A percentile compares a stretch with the other conserved stretches of the same genome.
Conservation (phyloP, 2,113 vertebrate genomes). For the Platysternon megacephalum region DNA sequence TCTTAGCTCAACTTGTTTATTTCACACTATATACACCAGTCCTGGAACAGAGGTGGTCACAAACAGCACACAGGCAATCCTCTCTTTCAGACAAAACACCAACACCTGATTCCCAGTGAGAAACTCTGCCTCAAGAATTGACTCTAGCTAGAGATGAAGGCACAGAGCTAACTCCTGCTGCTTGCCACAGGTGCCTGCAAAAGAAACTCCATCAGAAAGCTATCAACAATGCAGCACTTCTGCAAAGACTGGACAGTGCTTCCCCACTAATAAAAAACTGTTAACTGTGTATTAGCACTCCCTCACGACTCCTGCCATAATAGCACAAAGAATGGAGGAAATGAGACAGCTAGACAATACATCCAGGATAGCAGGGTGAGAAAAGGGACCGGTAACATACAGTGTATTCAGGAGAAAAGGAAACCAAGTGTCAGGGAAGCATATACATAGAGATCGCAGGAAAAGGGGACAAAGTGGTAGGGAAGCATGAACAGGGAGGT, state of each 20-base stretch:
- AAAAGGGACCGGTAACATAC: background rate
- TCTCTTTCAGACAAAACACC: rapidly evolving
- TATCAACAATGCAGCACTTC: rapidly evolving
- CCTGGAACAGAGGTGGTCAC: background rate
- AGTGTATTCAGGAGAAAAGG: rapidly evolving
- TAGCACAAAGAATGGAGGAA: background rate
- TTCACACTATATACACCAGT: no score
- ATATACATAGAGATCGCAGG: background rate
- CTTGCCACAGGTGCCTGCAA: background rate
- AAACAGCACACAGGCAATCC: background rate
- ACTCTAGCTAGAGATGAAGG: background rate
- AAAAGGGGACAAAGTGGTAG: background rate
- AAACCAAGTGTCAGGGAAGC: background rate
- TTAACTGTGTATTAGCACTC: constrained; percentile 63
- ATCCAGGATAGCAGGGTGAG: rapidly evolving
- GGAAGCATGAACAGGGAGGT: background rate
- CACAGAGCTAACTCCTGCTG: rapidly evolving
- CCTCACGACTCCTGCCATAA: constrained; percentile 41
- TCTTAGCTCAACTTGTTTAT: no score
- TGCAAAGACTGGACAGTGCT: background rate
- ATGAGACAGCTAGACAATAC: background rate
- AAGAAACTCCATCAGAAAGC: background rate
- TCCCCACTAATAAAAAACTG: background rate
- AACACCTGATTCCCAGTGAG: background rate
- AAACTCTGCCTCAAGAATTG: rapidly evolving